Evolutionary conservation across 1,140 invertebrate genomes (phyloP), one percentile per base, ranked within the genome.

Genomic region (Nasonia longicornis): DNA sequence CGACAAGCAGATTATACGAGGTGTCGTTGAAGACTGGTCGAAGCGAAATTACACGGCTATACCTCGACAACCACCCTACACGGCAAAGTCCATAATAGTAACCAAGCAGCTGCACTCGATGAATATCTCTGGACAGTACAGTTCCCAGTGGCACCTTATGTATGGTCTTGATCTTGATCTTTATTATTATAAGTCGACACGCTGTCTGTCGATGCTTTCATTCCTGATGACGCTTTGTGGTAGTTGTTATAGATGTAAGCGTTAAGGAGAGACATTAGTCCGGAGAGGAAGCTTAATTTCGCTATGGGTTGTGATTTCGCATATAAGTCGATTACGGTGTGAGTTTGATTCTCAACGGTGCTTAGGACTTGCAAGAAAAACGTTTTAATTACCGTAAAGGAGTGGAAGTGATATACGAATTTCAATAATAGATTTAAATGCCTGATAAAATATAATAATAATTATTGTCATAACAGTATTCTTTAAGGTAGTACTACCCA

Each of bases 151-250:
- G 7, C 29, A 26, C 6, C 35, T 42, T 72, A 38, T 72, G 70
- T 72, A 42, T 58, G 26, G 29, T 78, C 77, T 22, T 10, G 67
- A 78, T 78, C 48, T 71, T 48, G 67, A 78, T 71, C 77, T 71
- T 71, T 58, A 78, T 78, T 71, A 67, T 29, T 71, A 67, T 29
- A 26, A 4, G 76, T 42, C n/a, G 38, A 72, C 70, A 26, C 70
- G 69, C 69, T 38, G 16, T 29, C 22, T 67, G 29, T 11, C 26
- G 26, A 31, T 67, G 29, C 52, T 58, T 58, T 58, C 20, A 58
- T 20, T n/a, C 52, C n/a, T n/a, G 52, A 58, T 58, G 2, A 16
- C 6, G 16, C 20, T 58, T 58, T 6, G 52, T 4, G 52, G 52
- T 58, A n/a, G 52, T n/a, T n/a, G 20, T 58, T n/a, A 58, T 58